Percentiles rank a stretch among this genome's conserved stretches.
phyloP scores from a whole-genome alignment of 2,113 vertebrate species.

The Hippocampus comes region DNA sequence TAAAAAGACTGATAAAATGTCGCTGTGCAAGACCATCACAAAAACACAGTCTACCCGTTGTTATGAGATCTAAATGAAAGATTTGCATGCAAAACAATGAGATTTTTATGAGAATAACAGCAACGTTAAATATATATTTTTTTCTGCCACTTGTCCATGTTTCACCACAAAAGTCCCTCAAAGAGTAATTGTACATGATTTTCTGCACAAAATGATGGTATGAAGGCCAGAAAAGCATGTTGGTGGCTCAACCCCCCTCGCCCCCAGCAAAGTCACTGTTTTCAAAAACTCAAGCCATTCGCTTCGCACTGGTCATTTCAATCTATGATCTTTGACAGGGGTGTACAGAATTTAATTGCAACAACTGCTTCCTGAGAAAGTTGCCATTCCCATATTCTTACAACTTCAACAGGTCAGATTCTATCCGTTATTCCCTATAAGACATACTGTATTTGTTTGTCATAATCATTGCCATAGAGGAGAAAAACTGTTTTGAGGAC shows the following conservation, averaged over 20 bases:
- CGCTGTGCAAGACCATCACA: constrained; percentile 59
- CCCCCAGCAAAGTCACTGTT: constrained; percentile 43
- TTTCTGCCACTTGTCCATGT: constrained; percentile 55
- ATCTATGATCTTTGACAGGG: constrained; percentile 48
- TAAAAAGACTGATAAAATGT: constrained; percentile 55
- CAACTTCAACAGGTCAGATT: constrained; percentile 45
- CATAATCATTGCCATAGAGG: constrained; percentile 58
- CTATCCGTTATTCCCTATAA: constrained; percentile 44
- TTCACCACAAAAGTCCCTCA: constrained; percentile 15
- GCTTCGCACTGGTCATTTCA: constrained; percentile 41
- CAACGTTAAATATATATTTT: constrained; percentile 57
- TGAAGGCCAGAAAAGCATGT: constrained; percentile 51
- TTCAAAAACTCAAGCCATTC: constrained; percentile 52
- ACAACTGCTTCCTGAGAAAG: constrained; percentile 36
- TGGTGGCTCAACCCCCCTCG: constrained; percentile 23
- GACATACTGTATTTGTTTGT: constrained; percentile 45
- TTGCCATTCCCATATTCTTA: constrained; percentile 33
- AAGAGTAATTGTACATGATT: constrained; percentile 64
- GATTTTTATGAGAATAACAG: constrained; percentile 60
- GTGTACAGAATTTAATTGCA: constrained; percentile 57
- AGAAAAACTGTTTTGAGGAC: constrained; percentile 70
- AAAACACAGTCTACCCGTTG: constrained; percentile 58
- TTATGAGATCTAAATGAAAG: constrained; percentile 57
- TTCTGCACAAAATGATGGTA: constrained; percentile 62
- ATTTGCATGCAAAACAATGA: constrained; percentile 69